A percentile compares a stretch with the other conserved stretches of the same genome.
These are phyloP conservation scores for Eidolon dupreanum DNA, from an alignment of 2,797 vertebrate species.

Conservation along the genomic window DNA sequence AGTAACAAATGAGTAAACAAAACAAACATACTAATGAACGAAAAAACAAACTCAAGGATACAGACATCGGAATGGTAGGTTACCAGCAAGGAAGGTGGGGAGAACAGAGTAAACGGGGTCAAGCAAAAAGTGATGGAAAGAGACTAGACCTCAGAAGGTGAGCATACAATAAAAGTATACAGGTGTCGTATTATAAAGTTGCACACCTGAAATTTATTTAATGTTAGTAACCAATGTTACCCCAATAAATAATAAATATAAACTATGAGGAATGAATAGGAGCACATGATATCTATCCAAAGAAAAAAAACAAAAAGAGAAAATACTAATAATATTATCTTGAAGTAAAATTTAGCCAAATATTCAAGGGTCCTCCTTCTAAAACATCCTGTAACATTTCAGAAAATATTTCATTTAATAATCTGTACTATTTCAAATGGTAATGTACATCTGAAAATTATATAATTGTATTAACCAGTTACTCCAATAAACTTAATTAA, in stretches of 20 bases:
- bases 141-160: not conserved
- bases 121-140: not conserved
- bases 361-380: not conserved
- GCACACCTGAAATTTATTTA: not conserved
- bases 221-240: not conserved
- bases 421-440: not conserved
- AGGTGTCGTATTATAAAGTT: too few relatives aligned
- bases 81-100: not conserved
- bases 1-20: too few relatives aligned
- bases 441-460: too few relatives aligned
- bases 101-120: not conserved
- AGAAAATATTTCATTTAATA: not conserved
- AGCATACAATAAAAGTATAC: not conserved
- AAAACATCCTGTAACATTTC: not conserved
- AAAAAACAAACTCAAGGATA: too few relatives aligned
- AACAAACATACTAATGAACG: too few relatives aligned
- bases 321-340: not conserved
- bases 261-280: not conserved
- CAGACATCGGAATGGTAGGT: not conserved
- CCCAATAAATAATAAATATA: not conserved
- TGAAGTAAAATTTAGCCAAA: not conserved
- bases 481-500: too few relatives aligned
- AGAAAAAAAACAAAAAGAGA: not conserved
- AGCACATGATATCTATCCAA: not conserved
- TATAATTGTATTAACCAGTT: too few relatives aligned